Evolutionary conservation across 2,888 invertebrate species (phyloP).

Genomic region (Rotaria macrura): DNA sequence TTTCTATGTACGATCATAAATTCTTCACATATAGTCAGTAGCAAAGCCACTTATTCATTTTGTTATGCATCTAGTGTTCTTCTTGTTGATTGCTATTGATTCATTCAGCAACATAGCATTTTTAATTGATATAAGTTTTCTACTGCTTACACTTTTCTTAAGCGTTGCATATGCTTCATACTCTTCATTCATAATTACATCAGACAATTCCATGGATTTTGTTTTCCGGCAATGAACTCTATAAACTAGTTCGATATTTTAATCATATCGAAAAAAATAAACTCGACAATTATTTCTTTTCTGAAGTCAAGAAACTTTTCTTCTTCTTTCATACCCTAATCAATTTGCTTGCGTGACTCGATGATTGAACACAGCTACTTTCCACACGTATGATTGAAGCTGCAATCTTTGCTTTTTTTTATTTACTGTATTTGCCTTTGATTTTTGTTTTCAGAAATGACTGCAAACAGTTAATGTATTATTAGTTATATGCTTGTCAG

Average conservation of each 20-base stretch:
- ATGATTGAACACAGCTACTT: neutral
- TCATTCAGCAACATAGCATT: neutral
- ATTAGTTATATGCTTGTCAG: neutral
- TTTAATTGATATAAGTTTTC: neutral
- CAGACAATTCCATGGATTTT: neutral
- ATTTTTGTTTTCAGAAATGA: neutral
- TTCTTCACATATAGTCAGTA: neutral
- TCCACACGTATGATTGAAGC: too few species aligned
- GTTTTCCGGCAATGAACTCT: neutral
- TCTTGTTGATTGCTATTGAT: neutral
- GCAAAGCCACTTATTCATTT: neutral
- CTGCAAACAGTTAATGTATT: neutral
- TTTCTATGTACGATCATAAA: neutral
- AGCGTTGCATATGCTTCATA: neutral
- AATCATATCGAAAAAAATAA: neutral
- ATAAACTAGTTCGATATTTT: neutral
- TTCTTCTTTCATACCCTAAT: neutral
- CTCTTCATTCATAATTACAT: neutral
- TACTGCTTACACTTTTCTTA: neutral
- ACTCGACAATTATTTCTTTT: neutral
- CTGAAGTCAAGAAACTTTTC: neutral
- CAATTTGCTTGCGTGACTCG: neutral
- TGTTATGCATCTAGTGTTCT: neutral
- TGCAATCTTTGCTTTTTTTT: neutral
- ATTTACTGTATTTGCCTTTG: neutral